Percentiles rank a stretch among this genome's conserved stretches.
These are phyloP conservation scores for Oncorhynchus kisutch DNA, from an alignment of 2,113 vertebrate genomes.

Conservation along the genomic window DNA sequence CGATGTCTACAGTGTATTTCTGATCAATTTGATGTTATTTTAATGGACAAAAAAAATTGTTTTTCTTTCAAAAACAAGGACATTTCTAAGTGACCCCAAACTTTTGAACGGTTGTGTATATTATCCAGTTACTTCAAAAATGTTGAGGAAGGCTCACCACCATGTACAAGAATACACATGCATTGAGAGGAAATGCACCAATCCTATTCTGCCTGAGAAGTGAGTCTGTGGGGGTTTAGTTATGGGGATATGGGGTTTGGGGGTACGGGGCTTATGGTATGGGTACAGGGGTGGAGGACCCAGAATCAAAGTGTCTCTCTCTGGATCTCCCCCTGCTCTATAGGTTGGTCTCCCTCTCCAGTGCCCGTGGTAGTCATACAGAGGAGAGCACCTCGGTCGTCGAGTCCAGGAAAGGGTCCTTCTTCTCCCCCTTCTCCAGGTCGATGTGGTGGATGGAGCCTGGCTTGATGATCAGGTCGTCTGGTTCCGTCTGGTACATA, in stretches of 20 bases:
- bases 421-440: slow-evolving; percentile 80
- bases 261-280: too few species aligned
- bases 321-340: slow-evolving; percentile 42
- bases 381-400: slow-evolving; percentile 80
- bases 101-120: too few species aligned
- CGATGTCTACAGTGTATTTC: too few species aligned
- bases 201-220: slow-evolving; percentile 29
- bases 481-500: slow-evolving; percentile 73
- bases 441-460: slow-evolving; percentile 77
- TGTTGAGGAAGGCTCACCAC: neutral
- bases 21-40: too few species aligned
- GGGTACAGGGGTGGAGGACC: neutral
- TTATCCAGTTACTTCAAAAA: neutral
- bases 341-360: slow-evolving; percentile 81
- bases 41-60: too few species aligned
- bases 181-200: slow-evolving; percentile 12
- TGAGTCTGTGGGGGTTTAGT: slow-evolving; percentile 6
- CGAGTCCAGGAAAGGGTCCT: slow-evolving; percentile 71
- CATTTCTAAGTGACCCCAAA: too few species aligned
- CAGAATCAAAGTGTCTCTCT: slow-evolving; percentile 16
- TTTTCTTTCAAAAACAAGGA: too few species aligned
- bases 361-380: slow-evolving; percentile 89
- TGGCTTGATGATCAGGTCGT: slow-evolving; percentile 79
- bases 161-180: neutral
- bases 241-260: neutral